A percentile compares a stretch with the other conserved stretches of the same genome.
Evolutionary conservation across 2,888 invertebrate species (phyloP).

Genomic region (Orthosia cruda): DNA sequence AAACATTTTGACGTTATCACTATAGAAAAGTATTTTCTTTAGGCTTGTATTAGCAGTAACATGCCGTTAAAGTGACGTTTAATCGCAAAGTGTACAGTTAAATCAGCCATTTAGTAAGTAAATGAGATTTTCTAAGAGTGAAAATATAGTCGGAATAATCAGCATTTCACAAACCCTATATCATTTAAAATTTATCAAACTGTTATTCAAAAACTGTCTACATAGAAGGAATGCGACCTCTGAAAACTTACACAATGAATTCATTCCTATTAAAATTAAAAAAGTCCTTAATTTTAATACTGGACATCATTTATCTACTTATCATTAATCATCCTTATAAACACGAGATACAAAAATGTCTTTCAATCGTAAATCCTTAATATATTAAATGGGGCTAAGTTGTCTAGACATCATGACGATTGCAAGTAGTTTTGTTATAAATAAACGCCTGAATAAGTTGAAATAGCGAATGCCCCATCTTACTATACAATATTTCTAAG

Average conservation of each 20-base stretch:
- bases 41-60: no score
- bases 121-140: neutral
- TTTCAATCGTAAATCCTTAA: slow-evolving; percentile 73
- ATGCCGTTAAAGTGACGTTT: no score
- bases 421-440: slow-evolving; percentile 11
- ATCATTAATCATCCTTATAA: slow-evolving; percentile 68
- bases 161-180: slow-evolving; percentile 53
- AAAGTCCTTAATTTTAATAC: slow-evolving; percentile 76
- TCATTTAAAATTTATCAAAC: slow-evolving; percentile 55
- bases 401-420: slow-evolving; percentile 41
- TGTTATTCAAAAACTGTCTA: slow-evolving; percentile 56
- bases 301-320: slow-evolving; percentile 77
- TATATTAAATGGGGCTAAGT: slow-evolving; percentile 57
- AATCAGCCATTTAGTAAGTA: neutral
- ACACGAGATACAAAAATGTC: slow-evolving; percentile 78
- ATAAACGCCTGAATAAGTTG: neutral
- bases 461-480: neutral
- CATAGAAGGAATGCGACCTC: slow-evolving; percentile 67
- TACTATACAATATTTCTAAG: neutral
- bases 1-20: no score
- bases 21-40: no score
- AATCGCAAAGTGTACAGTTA: no score
- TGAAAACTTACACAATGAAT: slow-evolving; percentile 55
- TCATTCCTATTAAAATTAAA: slow-evolving; percentile 64
- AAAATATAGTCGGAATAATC: slow-evolving; percentile 32